A percentile compares a stretch with the other conserved stretches of the same genome.
Conservation (phyloP, 2,797 vertebrate species). For the Rhabdophis nuchalis region DNA sequence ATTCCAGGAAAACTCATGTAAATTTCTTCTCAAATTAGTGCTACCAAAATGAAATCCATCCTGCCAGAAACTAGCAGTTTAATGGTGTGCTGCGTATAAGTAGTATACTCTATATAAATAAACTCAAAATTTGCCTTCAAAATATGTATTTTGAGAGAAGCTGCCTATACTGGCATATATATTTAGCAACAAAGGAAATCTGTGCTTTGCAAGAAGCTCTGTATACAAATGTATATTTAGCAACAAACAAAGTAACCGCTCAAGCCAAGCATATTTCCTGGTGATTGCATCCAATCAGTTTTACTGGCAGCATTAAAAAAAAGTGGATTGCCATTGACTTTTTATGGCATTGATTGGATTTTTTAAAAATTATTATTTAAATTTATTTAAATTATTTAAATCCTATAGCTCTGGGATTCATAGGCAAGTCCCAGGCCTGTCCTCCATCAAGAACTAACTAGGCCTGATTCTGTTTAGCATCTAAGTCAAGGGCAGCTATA, state of each 20-base stretch:
- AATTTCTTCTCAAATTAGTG: neutral
- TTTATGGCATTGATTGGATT: neutral
- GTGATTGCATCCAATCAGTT: neutral
- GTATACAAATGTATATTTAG: neutral
- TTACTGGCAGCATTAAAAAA: neutral
- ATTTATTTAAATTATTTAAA: too few relatives aligned
- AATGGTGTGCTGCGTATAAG: neutral
- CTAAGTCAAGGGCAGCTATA: neutral
- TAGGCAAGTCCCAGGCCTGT: neutral
- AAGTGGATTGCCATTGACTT: neutral
- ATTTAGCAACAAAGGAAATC: neutral
- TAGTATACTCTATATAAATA: neutral
- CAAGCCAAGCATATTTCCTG: neutral
- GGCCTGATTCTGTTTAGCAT: neutral
- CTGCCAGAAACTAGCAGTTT: neutral
- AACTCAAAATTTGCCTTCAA: neutral
- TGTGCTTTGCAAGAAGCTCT: neutral
- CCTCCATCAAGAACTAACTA: neutral
- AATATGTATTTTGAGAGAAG: neutral
- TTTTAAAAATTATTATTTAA: too few relatives aligned
- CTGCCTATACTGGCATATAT: neutral
- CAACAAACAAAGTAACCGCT: neutral
- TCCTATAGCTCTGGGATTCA: neutral
- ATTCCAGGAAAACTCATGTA: neutral
- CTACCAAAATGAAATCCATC: neutral